Percentiles rank a stretch among this genome's conserved stretches.
These are phyloP conservation scores for Aphelenchoides fujianensis DNA, from an alignment of 1,140 invertebrate genomes.

Conservation along the genomic window DNA sequence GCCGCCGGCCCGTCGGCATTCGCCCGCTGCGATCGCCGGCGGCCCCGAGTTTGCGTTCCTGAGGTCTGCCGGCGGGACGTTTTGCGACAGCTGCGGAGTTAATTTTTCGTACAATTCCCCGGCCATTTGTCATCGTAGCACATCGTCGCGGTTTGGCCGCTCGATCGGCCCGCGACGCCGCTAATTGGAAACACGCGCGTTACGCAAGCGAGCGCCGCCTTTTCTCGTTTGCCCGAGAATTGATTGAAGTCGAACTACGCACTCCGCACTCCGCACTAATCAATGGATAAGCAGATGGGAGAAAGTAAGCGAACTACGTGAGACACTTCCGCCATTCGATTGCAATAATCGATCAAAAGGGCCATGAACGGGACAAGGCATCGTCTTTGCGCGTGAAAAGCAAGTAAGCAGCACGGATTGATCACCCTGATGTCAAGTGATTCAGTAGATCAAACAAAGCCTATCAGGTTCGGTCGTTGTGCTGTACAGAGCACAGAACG, in stretches of 20 bases:
- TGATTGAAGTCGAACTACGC: background rate
- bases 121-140: background rate
- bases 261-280: background rate
- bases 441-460: too few relatives aligned
- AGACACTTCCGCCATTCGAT: background rate
- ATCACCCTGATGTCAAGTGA: too few relatives aligned
- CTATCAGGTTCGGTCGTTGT: too few relatives aligned
- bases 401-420: too few relatives aligned
- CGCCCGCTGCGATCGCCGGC: background rate
- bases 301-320: background rate
- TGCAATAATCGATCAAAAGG: background rate
- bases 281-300: background rate
- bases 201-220: background rate
- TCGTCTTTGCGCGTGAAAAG: too few relatives aligned
- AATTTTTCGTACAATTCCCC: background rate
- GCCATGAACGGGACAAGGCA: too few relatives aligned
- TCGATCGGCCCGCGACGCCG: too few relatives aligned
- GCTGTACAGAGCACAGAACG: too few relatives aligned
- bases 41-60: background rate
- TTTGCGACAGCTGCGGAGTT: conserved; percentile 1
- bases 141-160: background rate
- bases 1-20: background rate
- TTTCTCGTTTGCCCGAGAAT: too few relatives aligned
- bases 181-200: background rate
- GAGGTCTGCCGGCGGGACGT: background rate